Evolutionary conservation across 2,113 vertebrate genomes (phyloP).

Genomic region (Chlamydotis undulata): DNA sequence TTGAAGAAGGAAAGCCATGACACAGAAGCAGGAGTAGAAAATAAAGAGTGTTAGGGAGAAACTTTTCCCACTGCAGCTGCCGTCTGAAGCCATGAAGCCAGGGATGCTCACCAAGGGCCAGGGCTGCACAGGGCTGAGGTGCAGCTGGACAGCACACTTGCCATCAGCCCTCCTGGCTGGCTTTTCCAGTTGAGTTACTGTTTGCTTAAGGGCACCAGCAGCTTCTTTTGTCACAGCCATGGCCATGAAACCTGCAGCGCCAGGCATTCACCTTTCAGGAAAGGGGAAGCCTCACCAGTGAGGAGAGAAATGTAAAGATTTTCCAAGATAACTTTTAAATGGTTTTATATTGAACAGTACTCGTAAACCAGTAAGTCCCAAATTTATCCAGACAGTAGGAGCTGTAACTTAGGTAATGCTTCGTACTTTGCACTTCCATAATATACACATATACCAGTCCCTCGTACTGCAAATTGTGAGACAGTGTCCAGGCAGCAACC

Average conservation of each 20-base stretch:
- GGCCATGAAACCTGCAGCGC: neutral
- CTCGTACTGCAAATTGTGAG: neutral
- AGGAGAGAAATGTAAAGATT: neutral
- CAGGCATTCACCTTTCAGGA: neutral
- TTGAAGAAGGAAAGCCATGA: neutral
- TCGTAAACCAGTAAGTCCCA: neutral
- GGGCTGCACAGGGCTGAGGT: neutral
- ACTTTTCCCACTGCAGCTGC: neutral
- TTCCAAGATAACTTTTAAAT: neutral
- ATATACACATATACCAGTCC: neutral
- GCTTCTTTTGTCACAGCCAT: neutral
- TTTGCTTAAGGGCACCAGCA: neutral
- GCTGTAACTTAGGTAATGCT: neutral
- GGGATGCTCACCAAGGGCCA: neutral
- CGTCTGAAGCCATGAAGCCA: rapidly evolving
- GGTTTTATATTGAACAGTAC: neutral
- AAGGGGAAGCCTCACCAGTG: neutral
- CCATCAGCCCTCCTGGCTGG: neutral
- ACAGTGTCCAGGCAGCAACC: neutral
- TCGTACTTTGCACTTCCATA: neutral
- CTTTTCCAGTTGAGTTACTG: neutral
- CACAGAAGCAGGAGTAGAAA: neutral
- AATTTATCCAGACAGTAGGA: neutral
- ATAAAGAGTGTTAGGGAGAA: neutral
- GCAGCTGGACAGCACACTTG: neutral